Percentiles rank a stretch among this genome's conserved stretches.
Conservation (phyloP, 2,888 invertebrate species). For the Chrysolina oricalcia region DNA sequence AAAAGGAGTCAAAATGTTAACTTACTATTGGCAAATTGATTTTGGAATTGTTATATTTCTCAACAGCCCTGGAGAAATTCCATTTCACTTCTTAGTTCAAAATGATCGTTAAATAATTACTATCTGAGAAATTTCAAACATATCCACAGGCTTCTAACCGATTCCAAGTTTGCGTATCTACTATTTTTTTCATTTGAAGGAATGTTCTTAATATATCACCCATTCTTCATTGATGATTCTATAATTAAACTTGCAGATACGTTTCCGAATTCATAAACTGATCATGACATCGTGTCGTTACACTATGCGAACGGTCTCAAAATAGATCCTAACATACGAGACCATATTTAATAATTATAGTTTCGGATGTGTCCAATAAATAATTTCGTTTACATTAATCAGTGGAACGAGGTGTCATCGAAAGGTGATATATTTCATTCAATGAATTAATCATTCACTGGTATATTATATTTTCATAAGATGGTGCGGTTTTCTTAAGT, state of each 20-base stretch:
- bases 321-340: constrained; percentile 40
- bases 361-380: constrained; percentile 39
- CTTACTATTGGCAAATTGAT: too few relatives aligned
- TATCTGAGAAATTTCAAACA: too few relatives aligned
- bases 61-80: too few relatives aligned
- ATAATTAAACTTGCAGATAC: constrained; percentile 35
- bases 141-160: too few relatives aligned
- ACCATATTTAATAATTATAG: constrained; percentile 41
- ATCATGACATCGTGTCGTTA: constrained; percentile 43
- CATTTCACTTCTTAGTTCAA: too few relatives aligned
- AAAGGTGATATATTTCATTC: background rate
- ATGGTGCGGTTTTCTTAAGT: too few relatives aligned
- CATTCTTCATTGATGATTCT: constrained; percentile 1
- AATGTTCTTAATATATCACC: constrained; percentile 3
- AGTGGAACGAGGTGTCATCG: background rate
- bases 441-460: too few relatives aligned
- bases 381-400: background rate
- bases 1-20: too few relatives aligned
- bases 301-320: constrained; percentile 38
- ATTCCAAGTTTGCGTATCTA: background rate
- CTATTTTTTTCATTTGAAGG: background rate
- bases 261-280: constrained; percentile 44
- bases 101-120: too few relatives aligned
- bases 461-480: too few relatives aligned
- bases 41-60: too few relatives aligned